Evolutionary conservation across 1,140 invertebrate species (phyloP), one percentile per base, ranked within the genome.

Genomic region (Mya arenaria): DNA sequence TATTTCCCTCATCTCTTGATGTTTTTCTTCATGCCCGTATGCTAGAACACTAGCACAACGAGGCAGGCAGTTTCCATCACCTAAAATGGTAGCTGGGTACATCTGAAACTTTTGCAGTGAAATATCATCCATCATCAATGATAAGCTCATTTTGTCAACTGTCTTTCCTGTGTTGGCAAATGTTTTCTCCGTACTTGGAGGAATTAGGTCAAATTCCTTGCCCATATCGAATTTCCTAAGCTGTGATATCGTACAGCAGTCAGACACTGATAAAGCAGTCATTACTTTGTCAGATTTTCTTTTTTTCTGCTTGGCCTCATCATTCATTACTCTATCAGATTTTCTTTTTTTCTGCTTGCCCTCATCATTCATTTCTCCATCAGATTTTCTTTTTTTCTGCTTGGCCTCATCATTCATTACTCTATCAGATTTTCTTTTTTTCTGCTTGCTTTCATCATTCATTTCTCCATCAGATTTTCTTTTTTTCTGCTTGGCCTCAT

Each of bases 61-160:
- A 5, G 69, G 69, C 23, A 55, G 48, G 30, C 69, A 72, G 41
- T 72, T 72, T 4, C 69, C 69, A 41, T 72, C 69, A 23, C n/a
- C 69, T 25, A 28, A n/a, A 8, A 72, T 44, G 3, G 4, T 55
- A 55, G 41, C 19, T 44, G 69, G 69, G 32, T 52, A 34, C 30
- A 72, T 30, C 1, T 32, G n/a, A 32, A 4, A 6, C 13, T 5
- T 28, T 63, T 10, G 19, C 39, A 13, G 10, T 48, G 63, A 32
- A 66, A 66, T 66, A 36, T 66, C 63, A 36, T 23, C 63, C 4
- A 32, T 23, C 25, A 66, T 10, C 63, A 66, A 36, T n/a, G 25
- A 30, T 23, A 66, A 8, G 63, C 63, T 66, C 13, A 8, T 36
- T 36, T 66, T 66, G 23, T 66, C 63, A 32, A 66, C 63, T 30